Percentiles rank a stretch among this genome's conserved stretches.
These are phyloP conservation scores for Chlamydotis undulata DNA, from an alignment of 2,113 vertebrate species.

Conservation along the genomic window DNA sequence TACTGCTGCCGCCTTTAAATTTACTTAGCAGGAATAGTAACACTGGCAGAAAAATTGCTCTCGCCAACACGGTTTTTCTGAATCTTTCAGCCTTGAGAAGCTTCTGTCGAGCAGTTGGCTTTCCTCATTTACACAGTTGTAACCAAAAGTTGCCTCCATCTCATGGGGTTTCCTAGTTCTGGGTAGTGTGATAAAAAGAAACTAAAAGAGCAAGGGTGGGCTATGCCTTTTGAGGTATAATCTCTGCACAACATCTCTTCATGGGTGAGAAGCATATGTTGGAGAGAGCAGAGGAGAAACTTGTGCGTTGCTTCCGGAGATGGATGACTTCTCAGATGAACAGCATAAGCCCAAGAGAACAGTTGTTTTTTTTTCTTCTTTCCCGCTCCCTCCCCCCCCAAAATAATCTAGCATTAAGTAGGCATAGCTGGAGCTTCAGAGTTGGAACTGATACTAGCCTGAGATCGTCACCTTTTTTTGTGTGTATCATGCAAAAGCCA, in stretches of 20 bases:
- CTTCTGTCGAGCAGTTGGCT: background rate
- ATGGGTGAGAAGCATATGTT: background rate
- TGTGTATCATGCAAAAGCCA: background rate
- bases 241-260: background rate
- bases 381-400: no score
- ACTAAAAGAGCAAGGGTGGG: background rate
- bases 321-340: background rate
- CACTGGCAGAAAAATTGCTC: conserved; percentile 25
- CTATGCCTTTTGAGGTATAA: background rate
- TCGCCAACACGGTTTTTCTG: background rate
- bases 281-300: background rate
- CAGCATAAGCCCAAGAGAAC: background rate
- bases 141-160: background rate
- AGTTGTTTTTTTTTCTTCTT: no score
- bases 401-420: background rate
- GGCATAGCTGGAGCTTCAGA: background rate
- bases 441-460: background rate
- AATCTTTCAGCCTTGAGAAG: background rate
- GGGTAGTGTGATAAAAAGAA: background rate
- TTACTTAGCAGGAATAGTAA: conserved; percentile 33
- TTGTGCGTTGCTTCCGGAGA: background rate
- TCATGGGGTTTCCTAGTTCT: background rate
- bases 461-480: background rate
- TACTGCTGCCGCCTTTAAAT: conserved; percentile 42
- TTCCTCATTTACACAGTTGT: background rate